Conservation (phyloP, 2,113 vertebrate genomes). For the Mormyrus lacerda region DNA sequence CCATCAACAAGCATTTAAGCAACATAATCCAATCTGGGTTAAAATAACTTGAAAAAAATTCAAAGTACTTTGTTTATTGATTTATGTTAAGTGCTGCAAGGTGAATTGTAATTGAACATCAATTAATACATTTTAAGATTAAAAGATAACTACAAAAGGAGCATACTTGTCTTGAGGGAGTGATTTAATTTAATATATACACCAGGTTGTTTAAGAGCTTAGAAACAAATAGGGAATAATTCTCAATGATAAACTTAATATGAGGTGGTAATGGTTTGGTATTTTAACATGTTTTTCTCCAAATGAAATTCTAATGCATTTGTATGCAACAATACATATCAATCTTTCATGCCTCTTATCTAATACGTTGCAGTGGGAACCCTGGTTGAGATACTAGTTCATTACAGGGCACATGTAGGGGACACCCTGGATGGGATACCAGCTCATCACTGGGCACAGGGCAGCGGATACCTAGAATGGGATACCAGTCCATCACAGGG, state of each 20-base stretch:
- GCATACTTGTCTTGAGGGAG: neutral
- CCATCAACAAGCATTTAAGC: slow-evolving; percentile 19
- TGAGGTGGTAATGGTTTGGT: neutral
- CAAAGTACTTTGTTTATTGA: neutral
- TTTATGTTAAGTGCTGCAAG: neutral
- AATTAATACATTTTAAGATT: neutral
- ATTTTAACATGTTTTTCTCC: neutral
- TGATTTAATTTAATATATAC: neutral
- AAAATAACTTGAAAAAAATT: slow-evolving; percentile 11
- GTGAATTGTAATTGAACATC: neutral
- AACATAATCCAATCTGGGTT: slow-evolving; percentile 9
- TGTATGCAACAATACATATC: neutral
- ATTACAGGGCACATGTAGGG: neutral
- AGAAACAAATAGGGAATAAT: neutral
- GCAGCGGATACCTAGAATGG: too few species aligned
- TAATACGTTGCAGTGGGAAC: neutral
- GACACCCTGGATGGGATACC: neutral
- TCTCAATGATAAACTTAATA: neutral
- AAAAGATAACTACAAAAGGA: neutral
- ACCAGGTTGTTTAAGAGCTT: neutral
- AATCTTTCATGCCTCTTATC: neutral
- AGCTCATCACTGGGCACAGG: too few species aligned
- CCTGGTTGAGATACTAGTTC: neutral
- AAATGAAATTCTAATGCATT: neutral
- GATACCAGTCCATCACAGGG: neutral